These are phyloP conservation scores for Gorsachius magnificus DNA, from an alignment of 2,797 vertebrate species.

Conservation along the genomic window DNA sequence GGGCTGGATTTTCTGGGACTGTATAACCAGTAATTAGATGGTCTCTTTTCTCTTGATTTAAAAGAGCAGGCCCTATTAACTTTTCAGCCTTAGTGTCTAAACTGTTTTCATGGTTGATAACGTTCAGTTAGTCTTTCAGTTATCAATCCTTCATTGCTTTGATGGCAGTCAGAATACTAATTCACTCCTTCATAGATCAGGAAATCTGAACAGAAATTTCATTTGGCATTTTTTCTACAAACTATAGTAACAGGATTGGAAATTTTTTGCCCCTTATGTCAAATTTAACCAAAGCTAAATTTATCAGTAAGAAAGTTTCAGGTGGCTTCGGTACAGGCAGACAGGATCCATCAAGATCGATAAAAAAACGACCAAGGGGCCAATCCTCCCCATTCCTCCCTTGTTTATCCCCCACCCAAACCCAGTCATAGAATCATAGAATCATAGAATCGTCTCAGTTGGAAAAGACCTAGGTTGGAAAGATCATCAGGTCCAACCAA, in stretches of 20 bases:
- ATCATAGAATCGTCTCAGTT: too few relatives aligned
- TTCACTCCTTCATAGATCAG: neutral
- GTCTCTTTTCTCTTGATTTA: neutral
- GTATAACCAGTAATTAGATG: neutral
- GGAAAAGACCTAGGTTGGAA: too few relatives aligned
- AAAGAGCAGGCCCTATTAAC: neutral
- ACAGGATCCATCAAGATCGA: neutral
- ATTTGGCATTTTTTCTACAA: neutral
- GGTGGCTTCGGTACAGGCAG: neutral
- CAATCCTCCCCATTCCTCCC: neutral
- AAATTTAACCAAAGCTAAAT: neutral
- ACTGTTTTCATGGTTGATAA: neutral
- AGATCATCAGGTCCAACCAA: fast-evolving
- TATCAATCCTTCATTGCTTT: neutral
- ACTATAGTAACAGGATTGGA: neutral
- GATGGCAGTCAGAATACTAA: neutral
- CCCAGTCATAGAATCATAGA: too few relatives aligned
- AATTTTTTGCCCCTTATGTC: neutral
- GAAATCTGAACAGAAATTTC: neutral
- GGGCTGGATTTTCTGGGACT: neutral
- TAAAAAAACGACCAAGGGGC: neutral
- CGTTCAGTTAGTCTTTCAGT: neutral
- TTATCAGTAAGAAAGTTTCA: neutral
- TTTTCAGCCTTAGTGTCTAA: neutral
- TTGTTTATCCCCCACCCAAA: neutral